Evolutionary conservation across 2,113 vertebrate genomes (phyloP), one percentile per base, ranked within the genome.

Genomic region (Euleptes europaea): DNA sequence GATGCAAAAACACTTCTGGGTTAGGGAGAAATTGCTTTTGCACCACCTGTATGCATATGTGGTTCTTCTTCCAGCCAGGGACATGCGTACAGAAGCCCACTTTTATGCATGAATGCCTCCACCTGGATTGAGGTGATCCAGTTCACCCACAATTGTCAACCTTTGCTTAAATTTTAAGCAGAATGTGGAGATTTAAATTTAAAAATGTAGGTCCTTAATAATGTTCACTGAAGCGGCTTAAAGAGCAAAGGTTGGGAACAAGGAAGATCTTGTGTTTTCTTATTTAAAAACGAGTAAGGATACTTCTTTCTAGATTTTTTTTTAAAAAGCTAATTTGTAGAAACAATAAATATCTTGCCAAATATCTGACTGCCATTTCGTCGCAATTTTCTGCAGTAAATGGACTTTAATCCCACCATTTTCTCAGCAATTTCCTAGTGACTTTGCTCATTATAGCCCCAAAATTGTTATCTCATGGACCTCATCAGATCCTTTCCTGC

Each of bases 381-480:
- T 80, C 47, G 73, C 82, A 91, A 94, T 94, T 93, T 94, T 92
- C 89, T 91, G 35, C 7, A 63, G 88, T 90, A 91, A 91, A 91
- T 89, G 72, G 78, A 15, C 86, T 89, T 88, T 91, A 93, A 92
- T 92, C 90, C 84, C 80, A 90, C 86, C 82, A 89, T 91, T 95
- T 94, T 86, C 40, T 70, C 80, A 88, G 86, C 86, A 93, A 88
- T 94, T 91, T 95, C 87, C 75, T 86, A 86, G 83, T 85, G 63
- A 38, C 5, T 74, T 90, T 89, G 42, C 81, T 91, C 89, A 90
- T 88, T 92, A 92, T 44, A 84, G 73, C 9, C 84, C 90, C 79
- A 85, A 94, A 92, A 94, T 90, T 90, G 86, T 91, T 91, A 88
- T 90, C 92, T 87, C 88, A 91, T 90, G 90, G 90, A 93, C 85